Evolutionary conservation across 1,140 invertebrate species (phyloP), one percentile per base, ranked within the genome.

Genomic region (Arion vulgaris): DNA sequence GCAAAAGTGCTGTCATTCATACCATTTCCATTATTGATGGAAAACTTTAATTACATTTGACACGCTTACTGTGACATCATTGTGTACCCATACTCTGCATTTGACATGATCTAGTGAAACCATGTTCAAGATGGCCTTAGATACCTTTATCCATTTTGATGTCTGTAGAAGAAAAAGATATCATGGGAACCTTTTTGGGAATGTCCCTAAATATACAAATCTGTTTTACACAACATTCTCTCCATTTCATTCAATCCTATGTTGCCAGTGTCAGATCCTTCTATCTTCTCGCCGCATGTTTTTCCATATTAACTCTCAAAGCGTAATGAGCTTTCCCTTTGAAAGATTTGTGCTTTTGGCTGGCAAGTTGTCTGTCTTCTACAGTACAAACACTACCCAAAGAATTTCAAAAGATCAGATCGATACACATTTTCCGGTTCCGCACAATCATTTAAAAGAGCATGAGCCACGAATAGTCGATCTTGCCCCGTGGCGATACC

Each of bases 311-410:
- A 66, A 66, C 28, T 32, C n/a, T 28, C 62, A 23, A 32, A 2
- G 62, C 62, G 62, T 66, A 66, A 66, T 66, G 62, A 66, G 62
- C 62, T 66, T 66, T 17, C n/a, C 62, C 32, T 66, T 32, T 66
- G n/a, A 32, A 66, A 17, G 28, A 32, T 32, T 23, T 11, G n/a
- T 17, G 62, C 62, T 66, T 28, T 34, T 66, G n/a, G n/a, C 62
- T 32, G 62, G 62, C 62, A 66, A 17, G 62, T 66, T 66, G 28
- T 66, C 17, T 32, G 28, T 66, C n/a, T 66, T 7, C 23, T n/a
- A 5, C 62, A 66, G 17, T 66, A 66, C 62, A 66, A 66, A 66
- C 62, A 66, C 62, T 28, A 66, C 62, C 62, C 62, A 66, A 66
- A 66, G 62, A 66, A 66, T 66, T 66, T 66, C 62, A 66, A 66